Conservation (phyloP, 2,113 vertebrate genomes). For the Ochotona curzoniae region DNA sequence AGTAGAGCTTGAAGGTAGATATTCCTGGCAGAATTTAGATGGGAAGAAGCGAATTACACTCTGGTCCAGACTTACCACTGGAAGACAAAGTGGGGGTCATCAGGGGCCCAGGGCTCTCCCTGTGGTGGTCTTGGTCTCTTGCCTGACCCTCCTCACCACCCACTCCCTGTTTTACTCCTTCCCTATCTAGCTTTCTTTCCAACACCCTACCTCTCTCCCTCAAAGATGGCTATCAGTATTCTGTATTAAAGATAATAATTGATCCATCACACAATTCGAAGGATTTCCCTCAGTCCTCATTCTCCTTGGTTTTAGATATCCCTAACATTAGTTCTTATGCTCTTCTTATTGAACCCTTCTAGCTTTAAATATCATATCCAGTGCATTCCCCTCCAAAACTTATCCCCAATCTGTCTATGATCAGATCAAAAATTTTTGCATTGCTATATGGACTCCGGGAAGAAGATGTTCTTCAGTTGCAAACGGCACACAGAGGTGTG, state of each 20-base stretch:
- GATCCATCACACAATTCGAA: background rate
- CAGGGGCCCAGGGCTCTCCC: background rate
- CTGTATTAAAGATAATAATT: background rate
- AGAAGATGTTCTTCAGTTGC: background rate
- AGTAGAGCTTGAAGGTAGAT: background rate
- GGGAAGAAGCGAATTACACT: background rate
- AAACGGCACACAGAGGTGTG: background rate
- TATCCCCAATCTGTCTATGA: background rate
- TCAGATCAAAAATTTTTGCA: background rate
- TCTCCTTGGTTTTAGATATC: background rate
- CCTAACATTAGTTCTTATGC: background rate
- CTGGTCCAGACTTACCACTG: background rate
- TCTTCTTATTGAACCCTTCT: slow-evolving; percentile 5
- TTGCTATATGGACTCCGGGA: background rate
- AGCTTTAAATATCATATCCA: background rate
- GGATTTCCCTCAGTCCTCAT: background rate
- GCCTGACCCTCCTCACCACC: background rate
- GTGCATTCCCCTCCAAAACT: background rate
- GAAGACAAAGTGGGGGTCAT: background rate
- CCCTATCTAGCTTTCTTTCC: background rate
- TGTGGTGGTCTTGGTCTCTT: background rate
- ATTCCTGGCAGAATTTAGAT: background rate
- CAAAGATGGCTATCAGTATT: background rate
- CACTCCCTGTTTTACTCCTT: background rate
- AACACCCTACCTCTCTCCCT: background rate